These are phyloP conservation scores for Pteronura brasiliensis DNA, from an alignment of 2,113 vertebrate species.

Conservation along the genomic window DNA sequence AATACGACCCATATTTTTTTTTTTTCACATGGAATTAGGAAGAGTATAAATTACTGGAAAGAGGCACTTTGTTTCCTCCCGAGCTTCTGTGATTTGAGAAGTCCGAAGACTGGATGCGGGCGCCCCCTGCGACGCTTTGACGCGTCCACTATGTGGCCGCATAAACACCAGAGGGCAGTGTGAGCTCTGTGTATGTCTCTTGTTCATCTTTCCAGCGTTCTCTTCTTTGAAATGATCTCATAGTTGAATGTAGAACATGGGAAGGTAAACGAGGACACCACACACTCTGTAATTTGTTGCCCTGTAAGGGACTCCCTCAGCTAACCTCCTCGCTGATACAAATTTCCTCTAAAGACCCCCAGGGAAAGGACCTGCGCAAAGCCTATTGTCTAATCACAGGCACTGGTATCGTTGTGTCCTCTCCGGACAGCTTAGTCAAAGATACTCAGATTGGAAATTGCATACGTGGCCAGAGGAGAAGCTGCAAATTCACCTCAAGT, in stretches of 20 bases:
- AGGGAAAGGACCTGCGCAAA: neutral
- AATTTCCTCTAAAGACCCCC: neutral
- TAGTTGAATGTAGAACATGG: slow-evolving; percentile 26
- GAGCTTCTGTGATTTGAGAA: neutral
- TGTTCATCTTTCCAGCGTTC: neutral
- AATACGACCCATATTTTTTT: neutral
- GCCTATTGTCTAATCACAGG: neutral
- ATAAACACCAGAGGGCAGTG: slow-evolving; percentile 80
- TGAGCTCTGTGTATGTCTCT: neutral
- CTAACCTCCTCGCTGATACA: neutral
- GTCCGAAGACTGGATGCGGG: neutral
- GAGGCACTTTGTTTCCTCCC: neutral
- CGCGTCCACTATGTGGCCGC: neutral
- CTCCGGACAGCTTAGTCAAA: neutral
- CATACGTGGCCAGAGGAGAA: too few species aligned
- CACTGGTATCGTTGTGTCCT: too few species aligned
- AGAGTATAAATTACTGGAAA: neutral
- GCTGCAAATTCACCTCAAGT: neutral
- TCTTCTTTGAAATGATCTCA: slow-evolving; percentile 17
- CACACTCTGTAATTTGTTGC: slow-evolving; percentile 23
- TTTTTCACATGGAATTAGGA: neutral
- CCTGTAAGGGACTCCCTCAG: neutral
- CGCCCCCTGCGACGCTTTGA: accelerated
- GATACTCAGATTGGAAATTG: neutral
- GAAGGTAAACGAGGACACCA: slow-evolving; percentile 57